Base-by-base conservation (phyloP, 2,888 invertebrate species). In the Euspilapteryx auroguttella region DNA sequence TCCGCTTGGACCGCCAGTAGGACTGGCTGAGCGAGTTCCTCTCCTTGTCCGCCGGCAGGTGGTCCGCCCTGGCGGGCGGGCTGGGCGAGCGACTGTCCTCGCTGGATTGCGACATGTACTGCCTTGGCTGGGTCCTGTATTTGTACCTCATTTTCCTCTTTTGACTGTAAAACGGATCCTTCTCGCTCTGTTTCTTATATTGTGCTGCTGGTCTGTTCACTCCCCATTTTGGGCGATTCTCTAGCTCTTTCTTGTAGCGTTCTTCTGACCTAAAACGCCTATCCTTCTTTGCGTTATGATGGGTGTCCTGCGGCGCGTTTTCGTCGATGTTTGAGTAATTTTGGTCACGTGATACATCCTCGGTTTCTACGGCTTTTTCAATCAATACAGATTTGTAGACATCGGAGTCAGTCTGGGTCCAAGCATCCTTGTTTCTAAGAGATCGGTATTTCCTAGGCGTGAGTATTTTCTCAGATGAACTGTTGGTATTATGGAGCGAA, bases 171-270 rank as follows among this genome's bases (percentile, higher is more conserved):
- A 89, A 83, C 1, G 89, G 89, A 68, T 93, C 93, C 45, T 92
- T 88, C 54, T 93, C 93, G 47, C 92, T 92, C 61, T 93, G 92
- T 48, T 92, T 92, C 33, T 91, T 80, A 49, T 92, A 93, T 43
- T 89, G 85, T 7, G 87, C 87, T 13, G 85, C 84, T 4, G 91
- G 90, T 37, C 84, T 76, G 42, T 86, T 87, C 2, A 83, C 87
- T 23, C 86, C 82, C 89, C 89, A 85, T 61, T 89, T 82, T 8
- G 86, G 83, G 32, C 88, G 75, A 53, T 81, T 80, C 48, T 81
- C 81, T 42, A 82, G 64, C 44, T 73, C 68, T 57, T 81, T 78
- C 51, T 79, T 77, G 32, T 54, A 71, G 32, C 78, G 56, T 42
- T 79, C 79, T 37, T 79, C 78, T 5, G 79, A 77, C 30, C 79